Conservation (phyloP, 2,888 invertebrate species). For the Ryuthela nishihirai region DNA sequence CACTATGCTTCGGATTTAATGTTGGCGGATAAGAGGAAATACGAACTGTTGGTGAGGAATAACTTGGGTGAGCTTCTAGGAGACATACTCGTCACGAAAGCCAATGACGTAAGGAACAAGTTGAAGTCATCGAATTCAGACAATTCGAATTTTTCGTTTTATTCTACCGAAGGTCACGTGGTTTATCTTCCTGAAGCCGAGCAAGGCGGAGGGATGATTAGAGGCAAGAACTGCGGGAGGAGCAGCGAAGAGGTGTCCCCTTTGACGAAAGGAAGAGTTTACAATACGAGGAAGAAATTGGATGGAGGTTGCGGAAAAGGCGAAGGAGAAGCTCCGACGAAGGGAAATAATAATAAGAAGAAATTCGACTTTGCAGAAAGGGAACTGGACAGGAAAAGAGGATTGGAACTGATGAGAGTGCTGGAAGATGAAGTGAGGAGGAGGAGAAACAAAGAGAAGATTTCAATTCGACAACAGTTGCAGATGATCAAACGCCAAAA, state of each 20-base stretch:
- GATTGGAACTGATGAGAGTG: slow-evolving; percentile 21
- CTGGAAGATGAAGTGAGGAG: slow-evolving; percentile 24
- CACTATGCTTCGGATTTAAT: slow-evolving; percentile 27
- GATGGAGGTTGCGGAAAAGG: too few relatives aligned
- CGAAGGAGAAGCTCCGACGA: background rate
- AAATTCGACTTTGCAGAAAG: slow-evolving; percentile 1
- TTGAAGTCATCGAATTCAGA: slow-evolving; percentile 26
- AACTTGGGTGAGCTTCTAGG: slow-evolving; percentile 22
- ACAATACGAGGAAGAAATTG: slow-evolving; percentile 11
- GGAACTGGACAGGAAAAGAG: slow-evolving; percentile 12
- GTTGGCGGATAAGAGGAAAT: slow-evolving; percentile 21
- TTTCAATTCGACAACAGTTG: slow-evolving; percentile 21
- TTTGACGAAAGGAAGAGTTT: slow-evolving; percentile 21
- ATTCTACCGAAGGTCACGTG: slow-evolving; percentile 32
- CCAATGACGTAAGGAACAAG: slow-evolving; percentile 13
- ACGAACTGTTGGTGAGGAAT: slow-evolving; percentile 12
- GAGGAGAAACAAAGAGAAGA: slow-evolving; percentile 26
- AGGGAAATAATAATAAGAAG: slow-evolving; percentile 8
- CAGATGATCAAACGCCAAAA: slow-evolving; percentile 17
- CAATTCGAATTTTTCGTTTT: slow-evolving; percentile 34
- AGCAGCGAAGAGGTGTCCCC: slow-evolving; percentile 11
- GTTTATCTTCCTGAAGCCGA: slow-evolving; percentile 21
- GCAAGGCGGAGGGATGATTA: background rate
- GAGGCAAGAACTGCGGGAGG: background rate
- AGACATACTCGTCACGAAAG: slow-evolving; percentile 20